phyloP scores from a whole-genome alignment of 2,888 invertebrate genomes.

The Sthenelais limicola region DNA sequence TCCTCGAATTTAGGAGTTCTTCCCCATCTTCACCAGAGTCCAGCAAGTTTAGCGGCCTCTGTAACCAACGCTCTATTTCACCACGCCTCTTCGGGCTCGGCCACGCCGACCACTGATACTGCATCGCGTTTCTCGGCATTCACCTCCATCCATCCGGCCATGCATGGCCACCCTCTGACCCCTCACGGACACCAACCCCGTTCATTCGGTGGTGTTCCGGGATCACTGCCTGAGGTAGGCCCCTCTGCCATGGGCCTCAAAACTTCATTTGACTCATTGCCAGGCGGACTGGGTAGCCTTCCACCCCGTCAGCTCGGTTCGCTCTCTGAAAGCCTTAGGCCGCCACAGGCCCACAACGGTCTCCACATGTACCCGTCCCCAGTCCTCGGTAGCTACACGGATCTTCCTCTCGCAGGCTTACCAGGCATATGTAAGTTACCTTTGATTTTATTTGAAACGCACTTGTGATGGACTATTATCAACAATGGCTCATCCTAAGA shows the following conservation, averaged over 20 bases:
- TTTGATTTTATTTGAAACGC: background rate
- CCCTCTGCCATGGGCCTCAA: constrained; percentile 2
- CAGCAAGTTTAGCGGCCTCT: constrained; percentile 6
- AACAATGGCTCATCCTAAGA: too few relatives aligned
- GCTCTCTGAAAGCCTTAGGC: constrained; percentile 22
- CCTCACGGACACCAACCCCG: background rate
- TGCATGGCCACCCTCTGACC: background rate
- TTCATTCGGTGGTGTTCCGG: background rate
- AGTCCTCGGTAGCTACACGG: constrained; percentile 24
- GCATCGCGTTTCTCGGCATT: constrained; percentile 34
- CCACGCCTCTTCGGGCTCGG: background rate
- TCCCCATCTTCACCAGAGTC: constrained; percentile 6
- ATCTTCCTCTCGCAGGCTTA: constrained; percentile 31
- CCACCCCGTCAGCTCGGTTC: constrained; percentile 15
- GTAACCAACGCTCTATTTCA: constrained; percentile 21
- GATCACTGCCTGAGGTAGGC: constrained; percentile 3
- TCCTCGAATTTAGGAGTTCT: constrained; percentile 6
- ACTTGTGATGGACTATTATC: too few relatives aligned
- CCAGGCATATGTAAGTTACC: constrained; percentile 37
- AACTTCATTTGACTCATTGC: background rate
- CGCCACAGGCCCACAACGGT: constrained; percentile 15
- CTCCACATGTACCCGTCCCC: constrained; percentile 30
- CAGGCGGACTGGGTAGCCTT: constrained; percentile 10
- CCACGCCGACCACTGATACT: background rate
- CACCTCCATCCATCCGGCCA: constrained; percentile 40